Conservation (phyloP, 2,797 vertebrate species). For the Hybognathus amarus region DNA sequence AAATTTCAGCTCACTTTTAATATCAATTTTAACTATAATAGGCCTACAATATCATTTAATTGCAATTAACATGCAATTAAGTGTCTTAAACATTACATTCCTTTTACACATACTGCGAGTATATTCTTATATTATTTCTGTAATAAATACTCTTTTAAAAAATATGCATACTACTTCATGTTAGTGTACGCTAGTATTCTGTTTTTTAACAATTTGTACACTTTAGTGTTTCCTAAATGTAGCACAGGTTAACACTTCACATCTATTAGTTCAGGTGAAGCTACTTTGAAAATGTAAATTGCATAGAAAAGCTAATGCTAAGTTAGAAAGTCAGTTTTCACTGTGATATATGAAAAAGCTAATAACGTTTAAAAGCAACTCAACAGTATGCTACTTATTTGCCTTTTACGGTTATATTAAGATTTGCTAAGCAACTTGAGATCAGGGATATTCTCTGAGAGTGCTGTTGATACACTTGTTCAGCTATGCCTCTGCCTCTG, state of each 20-base stretch:
- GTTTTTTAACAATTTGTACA: background rate
- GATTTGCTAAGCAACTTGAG: conserved; percentile 2
- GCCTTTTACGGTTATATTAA: conserved; percentile 10
- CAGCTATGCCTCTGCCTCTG: conserved; percentile 26
- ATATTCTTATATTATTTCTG: background rate
- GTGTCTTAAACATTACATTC: too few relatives aligned
- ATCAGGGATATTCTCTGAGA: conserved; percentile 29
- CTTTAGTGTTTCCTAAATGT: background rate
- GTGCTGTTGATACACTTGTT: conserved; percentile 33
- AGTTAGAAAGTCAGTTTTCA: background rate
- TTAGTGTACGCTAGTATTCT: background rate
- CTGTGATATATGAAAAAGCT: background rate
- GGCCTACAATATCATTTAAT: too few relatives aligned
- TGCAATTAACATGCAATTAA: too few relatives aligned
- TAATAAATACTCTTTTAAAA: background rate
- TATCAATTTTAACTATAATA: too few relatives aligned
- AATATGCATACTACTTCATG: background rate
- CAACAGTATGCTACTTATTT: background rate
- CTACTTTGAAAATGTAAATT: background rate
- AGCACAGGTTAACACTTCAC: background rate
- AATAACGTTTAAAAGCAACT: conserved; percentile 3
- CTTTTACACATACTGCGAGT: too few relatives aligned
- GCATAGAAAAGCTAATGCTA: too few relatives aligned
- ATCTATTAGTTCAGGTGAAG: background rate
- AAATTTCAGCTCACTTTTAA: too few relatives aligned